Base-by-base conservation (phyloP, 1,140 invertebrate species). In the Nebria ingens region DNA sequence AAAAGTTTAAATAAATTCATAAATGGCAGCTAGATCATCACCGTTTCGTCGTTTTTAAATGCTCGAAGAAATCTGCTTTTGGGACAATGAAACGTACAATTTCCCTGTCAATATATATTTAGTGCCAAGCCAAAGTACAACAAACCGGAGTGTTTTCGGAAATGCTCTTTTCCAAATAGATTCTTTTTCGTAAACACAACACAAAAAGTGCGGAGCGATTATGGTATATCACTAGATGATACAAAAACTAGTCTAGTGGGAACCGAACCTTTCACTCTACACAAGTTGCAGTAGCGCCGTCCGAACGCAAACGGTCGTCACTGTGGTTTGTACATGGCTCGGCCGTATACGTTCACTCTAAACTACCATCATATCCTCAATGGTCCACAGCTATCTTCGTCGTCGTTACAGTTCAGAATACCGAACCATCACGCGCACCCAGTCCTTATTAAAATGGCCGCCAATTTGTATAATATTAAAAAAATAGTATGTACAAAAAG, bases 161-260 rank as follows among this genome's bases (percentile, higher is more conserved):
- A 81, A 79, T 78, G 79, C 79, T 80, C 78, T 80, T 80, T 80
- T 80, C 79, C 78, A 76, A 73, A 66, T 70, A 65, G 61, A 67
- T 72, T 76, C 73, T 77, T 80, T 79, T 80, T 76, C 74, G 73
- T 76, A 80, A 81, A 80, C 79, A 81, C 79, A 81, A 79, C 79
- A 81, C 79, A 81, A 80, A 73, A 69, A 62, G 69, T 71, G 70
- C 66, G 61, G 63, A 66, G 57, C 61, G 63, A 65, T 55, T 4
- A 21, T 34, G 51, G 19, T 53, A 3, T 61, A 63, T 62, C 60
- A 63, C 57, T 64, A 45, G 50, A 38, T n/a, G n/a, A n/a, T 54
- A 56, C 42, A 25, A 45, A 51, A 40, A 38, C 29, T 57, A 54
- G 55, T 56, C 57, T 59, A 62, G 64, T 63, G 17, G 53, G 54